These are phyloP conservation scores for Encarsia formosa DNA, from an alignment of 2,888 invertebrate genomes.

Conservation along the genomic window DNA sequence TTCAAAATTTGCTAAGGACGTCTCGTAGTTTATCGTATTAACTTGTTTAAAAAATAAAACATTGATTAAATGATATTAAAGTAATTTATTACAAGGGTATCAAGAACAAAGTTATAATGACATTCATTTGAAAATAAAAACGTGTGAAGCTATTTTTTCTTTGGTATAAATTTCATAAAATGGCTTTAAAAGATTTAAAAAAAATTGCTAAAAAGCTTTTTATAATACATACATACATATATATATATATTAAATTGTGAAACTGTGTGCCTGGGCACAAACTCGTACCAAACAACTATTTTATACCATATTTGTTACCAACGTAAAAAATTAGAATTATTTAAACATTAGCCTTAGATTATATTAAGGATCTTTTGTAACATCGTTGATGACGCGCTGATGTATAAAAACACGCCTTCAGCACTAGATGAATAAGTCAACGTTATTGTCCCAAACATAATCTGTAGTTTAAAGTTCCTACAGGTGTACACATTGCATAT, in stretches of 20 bases:
- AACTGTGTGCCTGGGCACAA: constrained; percentile 17
- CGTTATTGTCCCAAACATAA: constrained; percentile 40
- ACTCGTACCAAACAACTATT: constrained; percentile 39
- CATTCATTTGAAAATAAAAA: too few relatives aligned
- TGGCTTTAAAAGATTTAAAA: too few relatives aligned
- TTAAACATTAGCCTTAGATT: constrained; percentile 37
- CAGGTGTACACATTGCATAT: constrained; percentile 45
- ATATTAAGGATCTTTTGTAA: constrained; percentile 34
- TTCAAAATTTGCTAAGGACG: too few relatives aligned
- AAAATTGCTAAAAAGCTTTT: too few relatives aligned
- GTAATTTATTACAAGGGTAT: neutral
- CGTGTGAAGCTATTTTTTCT: too few relatives aligned
- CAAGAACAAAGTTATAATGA: neutral
- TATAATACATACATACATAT: too few relatives aligned
- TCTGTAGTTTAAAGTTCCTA: constrained; percentile 50
- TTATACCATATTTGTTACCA: constrained; percentile 50
- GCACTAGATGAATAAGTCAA: constrained; percentile 29
- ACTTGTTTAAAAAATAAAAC: too few relatives aligned
- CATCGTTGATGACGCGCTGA: constrained; percentile 28
- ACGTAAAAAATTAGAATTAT: constrained; percentile 42
- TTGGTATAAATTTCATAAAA: too few relatives aligned
- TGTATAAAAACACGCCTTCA: constrained; percentile 21
- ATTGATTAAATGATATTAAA: too few relatives aligned
- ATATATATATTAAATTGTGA: constrained; percentile 20
- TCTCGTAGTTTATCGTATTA: too few relatives aligned